Conservation (phyloP, 2,888 invertebrate species). For the Ophioninae sp. region DNA sequence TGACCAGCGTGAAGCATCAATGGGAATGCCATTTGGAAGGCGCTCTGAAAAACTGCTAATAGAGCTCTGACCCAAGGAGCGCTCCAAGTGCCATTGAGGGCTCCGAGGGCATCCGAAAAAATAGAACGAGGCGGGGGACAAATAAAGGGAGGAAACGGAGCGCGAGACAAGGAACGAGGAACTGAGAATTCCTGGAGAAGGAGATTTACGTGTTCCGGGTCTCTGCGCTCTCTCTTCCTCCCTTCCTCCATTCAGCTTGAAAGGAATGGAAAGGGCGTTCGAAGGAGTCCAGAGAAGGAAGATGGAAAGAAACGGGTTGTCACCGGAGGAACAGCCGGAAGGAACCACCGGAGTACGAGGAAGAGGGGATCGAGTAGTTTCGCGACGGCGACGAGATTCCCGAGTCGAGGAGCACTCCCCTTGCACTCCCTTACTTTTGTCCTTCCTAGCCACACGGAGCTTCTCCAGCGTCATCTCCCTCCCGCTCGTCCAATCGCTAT, state of each 20-base stretch:
- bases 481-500: slow-evolving; percentile 38
- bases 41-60: slow-evolving; percentile 80
- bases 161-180: slow-evolving; percentile 41
- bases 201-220: slow-evolving; percentile 19
- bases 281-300: slow-evolving; percentile 57
- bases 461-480: slow-evolving; percentile 12
- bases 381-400: slow-evolving; percentile 63
- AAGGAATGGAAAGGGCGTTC: slow-evolving; percentile 47
- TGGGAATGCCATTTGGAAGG: slow-evolving; percentile 78
- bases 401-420: slow-evolving; percentile 53
- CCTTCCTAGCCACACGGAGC: neutral
- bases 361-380: slow-evolving; percentile 71
- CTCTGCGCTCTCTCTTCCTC: neutral
- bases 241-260: slow-evolving; percentile 40
- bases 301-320: slow-evolving; percentile 62
- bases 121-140: slow-evolving; percentile 55
- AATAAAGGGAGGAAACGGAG: slow-evolving; percentile 44
- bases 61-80: slow-evolving; percentile 67
- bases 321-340: slow-evolving; percentile 59
- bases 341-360: slow-evolving; percentile 56
- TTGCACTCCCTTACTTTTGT: neutral
- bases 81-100: slow-evolving; percentile 28
- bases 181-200: slow-evolving; percentile 36
- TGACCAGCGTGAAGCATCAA: slow-evolving; percentile 72
- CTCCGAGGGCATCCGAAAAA: slow-evolving; percentile 28